Percentiles rank a stretch among this genome's conserved stretches.
Conservation (phyloP, 2,797 vertebrate species). For the Gobio occitaniae region DNA sequence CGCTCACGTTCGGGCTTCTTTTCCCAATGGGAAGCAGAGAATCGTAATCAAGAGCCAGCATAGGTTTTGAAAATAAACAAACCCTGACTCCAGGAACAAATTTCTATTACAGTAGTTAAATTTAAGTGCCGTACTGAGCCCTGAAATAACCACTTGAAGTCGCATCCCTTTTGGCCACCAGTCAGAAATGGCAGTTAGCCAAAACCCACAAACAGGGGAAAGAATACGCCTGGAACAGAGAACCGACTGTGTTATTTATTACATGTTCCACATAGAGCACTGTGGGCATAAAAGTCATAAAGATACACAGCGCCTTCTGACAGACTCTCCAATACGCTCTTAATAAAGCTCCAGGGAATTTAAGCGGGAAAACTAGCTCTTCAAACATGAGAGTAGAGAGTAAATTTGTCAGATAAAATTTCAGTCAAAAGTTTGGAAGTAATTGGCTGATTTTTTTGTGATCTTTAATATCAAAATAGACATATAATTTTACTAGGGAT, state of each 20-base stretch:
- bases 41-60: slow-evolving; percentile 65
- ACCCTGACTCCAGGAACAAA: slow-evolving; percentile 68
- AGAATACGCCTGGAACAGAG: slow-evolving; percentile 65
- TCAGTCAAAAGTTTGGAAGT: not conserved
- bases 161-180: slow-evolving; percentile 65
- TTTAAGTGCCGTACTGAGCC: slow-evolving; percentile 60
- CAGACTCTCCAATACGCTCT: slow-evolving; percentile 24
- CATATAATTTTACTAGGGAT: too few relatives aligned
- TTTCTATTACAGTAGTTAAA: slow-evolving; percentile 71
- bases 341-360: slow-evolving; percentile 38
- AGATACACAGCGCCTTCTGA: slow-evolving; percentile 26
- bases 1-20: slow-evolving; percentile 31
- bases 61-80: slow-evolving; percentile 70
- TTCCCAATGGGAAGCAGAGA: slow-evolving; percentile 44
- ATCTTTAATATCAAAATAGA: not conserved
- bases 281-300: slow-evolving; percentile 52
- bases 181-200: slow-evolving; percentile 71
- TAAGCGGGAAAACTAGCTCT: not conserved
- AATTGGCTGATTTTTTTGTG: not conserved
- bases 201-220: slow-evolving; percentile 70
- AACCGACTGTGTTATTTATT: slow-evolving; percentile 68
- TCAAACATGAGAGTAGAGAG: not conserved
- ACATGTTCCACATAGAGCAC: slow-evolving; percentile 63
- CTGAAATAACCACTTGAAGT: slow-evolving; percentile 70
- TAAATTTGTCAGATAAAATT: not conserved